Evolutionary conservation across 2,113 vertebrate species (phyloP), one percentile per base, ranked within the genome.

Genomic region (Argyrosomus japonicus): DNA sequence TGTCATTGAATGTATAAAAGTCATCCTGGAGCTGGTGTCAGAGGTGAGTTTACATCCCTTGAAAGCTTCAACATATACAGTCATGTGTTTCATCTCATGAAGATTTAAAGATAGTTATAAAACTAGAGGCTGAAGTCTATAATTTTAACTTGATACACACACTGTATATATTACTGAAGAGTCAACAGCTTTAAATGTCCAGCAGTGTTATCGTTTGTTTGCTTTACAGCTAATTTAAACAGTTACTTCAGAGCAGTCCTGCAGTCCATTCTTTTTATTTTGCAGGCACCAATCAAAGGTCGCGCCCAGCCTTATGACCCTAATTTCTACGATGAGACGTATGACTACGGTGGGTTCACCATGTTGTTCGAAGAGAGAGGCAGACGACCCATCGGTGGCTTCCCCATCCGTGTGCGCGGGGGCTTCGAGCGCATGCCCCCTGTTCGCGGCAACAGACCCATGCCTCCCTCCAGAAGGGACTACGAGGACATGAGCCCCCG

Each of bases 291-390:
- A 12, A 98, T 99, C 83, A 99, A 99, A 96, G 98, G 98, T 79
- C 97, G 97, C 0, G 96, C 97, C 43, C 98, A 99, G 83, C 97
- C 98, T 57, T 99, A 99, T 0, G 98, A 99, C 91, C 98, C 98
- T 2, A 99, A 99, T 85, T 99, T 99, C 93, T 99, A 99, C 3
- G 97, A 99, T 79, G 98, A 99, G 93, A 99, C 98, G 0, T 99
- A 99, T 0, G 98, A 99, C 88, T 99, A 99, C 0, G 98, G 98
- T 68, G 98, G 98, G 69, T 99, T 99, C 92, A 99, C 98, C 40
- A 96, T 98, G 96, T 95, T 99, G 93, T 99, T 97, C 54, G 98
- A 99, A 94, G 98, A 99, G 61, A 94, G 98, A 81, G 95, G 97
- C 47, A 96, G 98, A 10, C 95, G 97, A 8, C 97, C 97, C 0